A percentile compares a stretch with the other conserved stretches of the same genome.
These are phyloP conservation scores for Sylvietta virens DNA, from an alignment of 2,113 vertebrate species.

Conservation along the genomic window DNA sequence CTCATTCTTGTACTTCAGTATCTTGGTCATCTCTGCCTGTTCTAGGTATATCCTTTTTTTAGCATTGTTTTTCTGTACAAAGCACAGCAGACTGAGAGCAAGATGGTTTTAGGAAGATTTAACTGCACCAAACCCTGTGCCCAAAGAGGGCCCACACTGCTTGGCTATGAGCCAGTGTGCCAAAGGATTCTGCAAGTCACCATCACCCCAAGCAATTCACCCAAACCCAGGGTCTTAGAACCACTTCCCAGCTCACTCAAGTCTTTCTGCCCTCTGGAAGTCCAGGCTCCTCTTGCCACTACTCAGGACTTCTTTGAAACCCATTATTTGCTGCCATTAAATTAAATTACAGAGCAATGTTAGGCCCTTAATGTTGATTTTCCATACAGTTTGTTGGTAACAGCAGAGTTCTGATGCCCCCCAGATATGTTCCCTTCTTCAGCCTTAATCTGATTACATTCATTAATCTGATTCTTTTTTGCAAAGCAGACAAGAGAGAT, in stretches of 20 bases:
- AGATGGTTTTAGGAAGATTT: background rate
- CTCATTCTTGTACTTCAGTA: background rate
- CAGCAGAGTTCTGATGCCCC: slow-evolving; percentile 13
- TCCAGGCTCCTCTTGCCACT: background rate
- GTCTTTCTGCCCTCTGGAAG: background rate
- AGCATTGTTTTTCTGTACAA: background rate
- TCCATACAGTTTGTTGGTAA: background rate
- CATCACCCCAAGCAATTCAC: background rate
- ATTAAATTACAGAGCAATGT: background rate
- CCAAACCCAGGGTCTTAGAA: background rate
- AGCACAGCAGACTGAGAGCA: background rate
- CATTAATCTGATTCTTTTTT: slow-evolving; percentile 46
- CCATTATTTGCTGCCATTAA: background rate
- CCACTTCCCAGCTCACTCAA: background rate
- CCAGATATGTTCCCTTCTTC: slow-evolving; percentile 2
- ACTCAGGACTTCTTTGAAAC: background rate
- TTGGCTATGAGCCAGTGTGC: background rate
- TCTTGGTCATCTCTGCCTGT: background rate
- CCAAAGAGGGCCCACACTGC: background rate
- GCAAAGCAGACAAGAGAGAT: slow-evolving; percentile 29
- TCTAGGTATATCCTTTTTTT: too few relatives aligned
- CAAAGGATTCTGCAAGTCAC: background rate
- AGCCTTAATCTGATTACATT: background rate
- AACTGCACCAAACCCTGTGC: background rate
- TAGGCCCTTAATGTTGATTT: background rate